Evolutionary conservation across 2,888 invertebrate genomes (phyloP), one percentile per base, ranked within the genome.

Genomic region (Myopa testacea): DNA sequence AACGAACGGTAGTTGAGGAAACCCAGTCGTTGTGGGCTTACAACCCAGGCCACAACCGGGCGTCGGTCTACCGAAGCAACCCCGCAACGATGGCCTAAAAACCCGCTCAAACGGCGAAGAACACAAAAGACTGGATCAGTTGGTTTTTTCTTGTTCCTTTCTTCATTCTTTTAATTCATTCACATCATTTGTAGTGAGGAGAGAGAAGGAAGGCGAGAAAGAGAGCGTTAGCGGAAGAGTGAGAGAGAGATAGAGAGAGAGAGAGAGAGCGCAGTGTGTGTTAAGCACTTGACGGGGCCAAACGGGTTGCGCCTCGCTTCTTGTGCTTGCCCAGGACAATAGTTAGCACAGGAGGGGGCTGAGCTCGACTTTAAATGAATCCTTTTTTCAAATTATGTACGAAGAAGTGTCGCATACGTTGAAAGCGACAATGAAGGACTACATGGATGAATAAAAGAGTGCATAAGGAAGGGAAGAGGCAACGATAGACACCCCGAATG

Each of bases 31-130:
- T 86, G 87, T 84, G 87, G 86, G 86, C 86, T 83, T 82, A 85
- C 82, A 83, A 82, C 81, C 82, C 83, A 84, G 86, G 86, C 87
- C 86, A 85, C 87, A 86, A 87, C 83, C 84, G 84, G 85, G 45
- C 45, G 45, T 45, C 45, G 86, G 86, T 77, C 86, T 85, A 87
- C 87, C 87, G 67, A 12, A 84, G 85, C 86, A 85, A 87, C 86
- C 87, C 86, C 84, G 84, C 81, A 83, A 58, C 75, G 75, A 58
- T 58, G 72, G 77, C 52, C 67, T 63, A 67, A 55, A 69, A 65
- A 67, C 58, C 65, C 67, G 79, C 82, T 78, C 85, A 80, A 81
- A 82, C 82, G 85, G 79, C 80, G 76, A 82, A 26, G 78, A 77
- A 79, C 72, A 76, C 68, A 58, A 60, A 62, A 62, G 58, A 19